Evolutionary conservation across 2,888 invertebrate species (phyloP), one percentile per base, ranked within the genome.

Genomic region (Alloscopus bannaensis): DNA sequence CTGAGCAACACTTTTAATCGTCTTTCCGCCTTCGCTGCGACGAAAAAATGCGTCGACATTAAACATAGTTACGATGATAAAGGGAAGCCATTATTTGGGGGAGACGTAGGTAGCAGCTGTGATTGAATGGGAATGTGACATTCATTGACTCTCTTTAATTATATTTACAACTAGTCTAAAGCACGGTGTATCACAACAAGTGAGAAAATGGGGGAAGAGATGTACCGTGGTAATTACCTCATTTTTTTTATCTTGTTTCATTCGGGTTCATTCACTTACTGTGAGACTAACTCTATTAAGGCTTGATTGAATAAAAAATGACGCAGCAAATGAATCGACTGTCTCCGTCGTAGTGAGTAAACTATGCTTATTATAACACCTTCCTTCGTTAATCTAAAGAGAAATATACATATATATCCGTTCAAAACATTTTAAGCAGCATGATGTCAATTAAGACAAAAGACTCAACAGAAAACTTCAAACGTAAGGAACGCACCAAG

Each of bases 141-240:
- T 40, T 69, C 68, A 69, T 69, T 52, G 50, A 69, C 50, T 36
- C 13, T 55, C 36, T 69, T 69, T 69, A 40, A 69, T 66, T 66
- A 50, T 52, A 31, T 66, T 66, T 66, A 24, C n/a, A n/a, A n/a
- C n/a, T n/a, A n/a, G n/a, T n/a, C n/a, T n/a, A n/a, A n/a, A n/a
- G n/a, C n/a, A n/a, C n/a, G n/a, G n/a, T n/a, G n/a, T n/a, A n/a
- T n/a, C n/a, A n/a, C n/a, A 36, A 36, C 36, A 42, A 66, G 6
- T 47, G 20, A 26, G 29, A 36, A 13, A 59, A 28, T 59, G 36
- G n/a, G 8, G 11, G 18, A 18, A 20, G 3, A 29, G 18, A 8
- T 24, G 8, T 8, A 47, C 50, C 47, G 50, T 36, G 36, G 13
- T 66, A 52, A 47, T 20, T 22, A 22, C 31, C 29, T 66, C 52